A percentile compares a stretch with the other conserved stretches of the same genome.
phyloP scores from a whole-genome alignment of 2,797 vertebrate genomes.

The Halcyon smyrnensis region DNA sequence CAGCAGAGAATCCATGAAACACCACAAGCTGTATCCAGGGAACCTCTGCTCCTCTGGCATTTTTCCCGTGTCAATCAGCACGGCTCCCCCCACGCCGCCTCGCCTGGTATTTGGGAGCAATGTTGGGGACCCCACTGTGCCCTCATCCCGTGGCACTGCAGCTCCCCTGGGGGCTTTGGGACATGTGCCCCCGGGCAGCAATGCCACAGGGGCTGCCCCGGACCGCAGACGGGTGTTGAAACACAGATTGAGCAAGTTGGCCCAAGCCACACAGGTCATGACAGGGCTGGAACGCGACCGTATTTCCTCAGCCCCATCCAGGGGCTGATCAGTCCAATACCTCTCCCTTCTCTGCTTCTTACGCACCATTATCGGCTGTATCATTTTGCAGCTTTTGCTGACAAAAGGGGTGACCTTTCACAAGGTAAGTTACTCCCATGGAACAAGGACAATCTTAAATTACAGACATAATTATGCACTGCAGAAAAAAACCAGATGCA shows the following conservation, averaged over 20 bases:
- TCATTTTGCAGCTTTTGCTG: neutral
- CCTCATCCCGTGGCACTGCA: accelerated
- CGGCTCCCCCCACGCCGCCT: accelerated
- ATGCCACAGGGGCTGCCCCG: neutral
- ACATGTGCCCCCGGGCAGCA: accelerated
- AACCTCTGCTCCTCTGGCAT: neutral
- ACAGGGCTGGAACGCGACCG: neutral
- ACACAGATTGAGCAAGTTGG: conserved; percentile 27
- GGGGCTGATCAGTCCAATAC: neutral
- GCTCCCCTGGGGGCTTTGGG: neutral
- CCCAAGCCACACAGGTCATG: neutral
- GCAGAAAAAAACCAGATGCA: neutral
- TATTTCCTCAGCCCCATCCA: conserved; percentile 48
- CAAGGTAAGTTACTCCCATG: neutral
- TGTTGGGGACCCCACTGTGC: accelerated
- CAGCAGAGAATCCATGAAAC: neutral
- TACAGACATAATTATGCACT: neutral
- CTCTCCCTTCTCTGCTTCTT: neutral
- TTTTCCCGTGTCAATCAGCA: accelerated
- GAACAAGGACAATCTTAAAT: neutral
- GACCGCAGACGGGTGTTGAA: conserved; percentile 1
- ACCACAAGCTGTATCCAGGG: accelerated
- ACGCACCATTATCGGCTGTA: accelerated
- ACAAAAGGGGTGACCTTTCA: neutral
- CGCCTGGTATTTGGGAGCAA: accelerated